These are phyloP conservation scores for Pachyramphus minor DNA, from an alignment of 2,113 vertebrate species.

Conservation along the genomic window DNA sequence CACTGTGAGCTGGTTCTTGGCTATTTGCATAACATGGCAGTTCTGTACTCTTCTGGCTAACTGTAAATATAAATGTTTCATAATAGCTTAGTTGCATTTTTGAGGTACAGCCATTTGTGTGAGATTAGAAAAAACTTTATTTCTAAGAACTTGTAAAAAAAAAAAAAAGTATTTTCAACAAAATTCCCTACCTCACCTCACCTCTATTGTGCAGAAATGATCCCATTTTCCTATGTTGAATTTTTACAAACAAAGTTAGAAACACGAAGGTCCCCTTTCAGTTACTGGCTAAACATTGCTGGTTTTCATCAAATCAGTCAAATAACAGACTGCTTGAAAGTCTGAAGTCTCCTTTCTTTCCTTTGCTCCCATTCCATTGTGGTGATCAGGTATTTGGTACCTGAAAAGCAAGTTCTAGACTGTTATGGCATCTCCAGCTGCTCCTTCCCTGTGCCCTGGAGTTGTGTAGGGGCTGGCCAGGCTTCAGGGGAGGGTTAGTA, in stretches of 20 bases:
- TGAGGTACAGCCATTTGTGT: slow-evolving; percentile 72
- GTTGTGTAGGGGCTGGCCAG: not conserved
- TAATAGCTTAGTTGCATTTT: slow-evolving; percentile 75
- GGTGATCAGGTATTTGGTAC: not conserved
- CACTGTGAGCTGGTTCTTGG: slow-evolving; percentile 69
- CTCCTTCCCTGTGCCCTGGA: rapidly evolving
- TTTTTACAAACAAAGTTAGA: not conserved
- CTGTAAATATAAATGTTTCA: slow-evolving; percentile 76
- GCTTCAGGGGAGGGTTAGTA: not conserved
- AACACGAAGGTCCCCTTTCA: not conserved
- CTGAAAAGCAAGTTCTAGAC: not conserved
- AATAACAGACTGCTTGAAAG: not conserved
- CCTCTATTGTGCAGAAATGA: slow-evolving; percentile 42
- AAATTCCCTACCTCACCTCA: slow-evolving; percentile 68
- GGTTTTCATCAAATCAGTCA: not conserved
- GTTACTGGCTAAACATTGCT: not conserved
- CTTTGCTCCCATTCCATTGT: not conserved
- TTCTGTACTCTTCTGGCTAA: slow-evolving; percentile 73
- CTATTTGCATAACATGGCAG: slow-evolving; percentile 68
- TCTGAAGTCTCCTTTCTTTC: not conserved
- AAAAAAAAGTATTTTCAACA: slow-evolving; percentile 63
- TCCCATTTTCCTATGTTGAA: slow-evolving; percentile 41
- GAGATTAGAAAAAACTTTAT: slow-evolving; percentile 67
- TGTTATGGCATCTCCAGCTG: not conserved
- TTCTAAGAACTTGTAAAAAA: slow-evolving; percentile 64